Evolutionary conservation across 1,140 invertebrate species (phyloP), one percentile per base, ranked within the genome.

Genomic region (Luehdorfia chinensis): DNA sequence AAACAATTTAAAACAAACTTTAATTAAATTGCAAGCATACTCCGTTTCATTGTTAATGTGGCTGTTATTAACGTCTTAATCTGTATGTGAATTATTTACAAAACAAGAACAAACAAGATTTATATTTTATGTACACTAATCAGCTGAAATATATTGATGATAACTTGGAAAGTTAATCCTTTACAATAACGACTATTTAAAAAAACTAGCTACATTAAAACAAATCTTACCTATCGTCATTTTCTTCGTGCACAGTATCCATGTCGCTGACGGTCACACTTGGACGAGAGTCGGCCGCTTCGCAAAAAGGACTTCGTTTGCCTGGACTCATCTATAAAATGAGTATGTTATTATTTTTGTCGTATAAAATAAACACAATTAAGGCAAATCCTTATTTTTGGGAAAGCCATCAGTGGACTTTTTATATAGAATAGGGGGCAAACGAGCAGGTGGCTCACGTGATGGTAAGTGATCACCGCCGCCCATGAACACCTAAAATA

Each of bases 211-310:
- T n/a, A n/a, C n/a, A n/a, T n/a, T n/a, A n/a, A n/a, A n/a, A n/a
- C n/a, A n/a, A n/a, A n/a, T n/a, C 34, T 48, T 58, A 84, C 81
- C 81, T 85, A 60, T 83, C 81, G 50, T 84, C 81, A 47, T 85
- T 85, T 61, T 85, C 81, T 50, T 85, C 81, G 18, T 83, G 78
- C 8, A 85, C 76, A 13, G 81, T 79, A 58, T 85, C 81, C 81
- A 85, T 85, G 49, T 85, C 81, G 12, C 76, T 81, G 39, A 85
- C 63, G 39, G 75, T 79, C 60, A 83, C 67, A 48, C 61, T 66
- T 30, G 80, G 78, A 30, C 75, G 66, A 34, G 61, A 39, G 37
- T 83, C 81, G 44, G 43, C 65, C 50, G 67, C 47, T 37, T 83
- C 76, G 44, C 72, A 64, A 41, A 74, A 59, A 45, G 71, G 65